These are phyloP conservation scores for Corvus cornix DNA, from an alignment of 2,113 vertebrate species.

Conservation along the genomic window DNA sequence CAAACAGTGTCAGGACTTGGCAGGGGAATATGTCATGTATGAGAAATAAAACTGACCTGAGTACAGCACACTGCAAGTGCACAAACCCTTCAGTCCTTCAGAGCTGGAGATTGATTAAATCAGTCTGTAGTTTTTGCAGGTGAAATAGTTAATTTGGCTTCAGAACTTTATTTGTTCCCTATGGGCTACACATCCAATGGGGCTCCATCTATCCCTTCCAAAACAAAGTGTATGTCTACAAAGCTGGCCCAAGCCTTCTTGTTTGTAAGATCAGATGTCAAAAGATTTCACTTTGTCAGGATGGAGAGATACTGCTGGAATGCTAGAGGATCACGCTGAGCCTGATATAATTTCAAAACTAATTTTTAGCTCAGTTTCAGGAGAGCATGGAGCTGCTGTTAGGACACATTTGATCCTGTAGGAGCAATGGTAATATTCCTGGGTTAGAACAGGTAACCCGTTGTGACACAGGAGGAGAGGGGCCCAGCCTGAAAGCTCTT, in stretches of 20 bases:
- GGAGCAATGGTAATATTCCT: neutral
- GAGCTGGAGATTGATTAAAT: neutral
- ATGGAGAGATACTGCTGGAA: neutral
- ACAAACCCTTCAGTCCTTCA: neutral
- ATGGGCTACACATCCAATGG: rapidly evolving
- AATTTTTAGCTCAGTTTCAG: neutral
- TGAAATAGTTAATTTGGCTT: neutral
- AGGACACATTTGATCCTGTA: neutral
- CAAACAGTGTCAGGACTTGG: neutral
- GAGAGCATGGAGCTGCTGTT: neutral
- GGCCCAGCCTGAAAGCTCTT: neutral
- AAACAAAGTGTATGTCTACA: neutral
- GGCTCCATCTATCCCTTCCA: neutral
- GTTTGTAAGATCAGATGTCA: neutral
- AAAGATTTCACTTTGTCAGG: neutral
- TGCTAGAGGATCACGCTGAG: neutral
- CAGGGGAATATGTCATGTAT: neutral
- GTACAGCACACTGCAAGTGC: neutral
- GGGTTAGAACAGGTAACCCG: neutral
- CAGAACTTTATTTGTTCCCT: neutral
- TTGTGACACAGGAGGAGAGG: neutral
- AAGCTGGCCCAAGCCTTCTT: neutral
- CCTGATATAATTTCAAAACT: neutral
- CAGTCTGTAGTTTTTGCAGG: neutral
- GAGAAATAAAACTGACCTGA: neutral